phyloP scores from a whole-genome alignment of 1,140 invertebrate genomes.

The Calliopsis andreniformis region DNA sequence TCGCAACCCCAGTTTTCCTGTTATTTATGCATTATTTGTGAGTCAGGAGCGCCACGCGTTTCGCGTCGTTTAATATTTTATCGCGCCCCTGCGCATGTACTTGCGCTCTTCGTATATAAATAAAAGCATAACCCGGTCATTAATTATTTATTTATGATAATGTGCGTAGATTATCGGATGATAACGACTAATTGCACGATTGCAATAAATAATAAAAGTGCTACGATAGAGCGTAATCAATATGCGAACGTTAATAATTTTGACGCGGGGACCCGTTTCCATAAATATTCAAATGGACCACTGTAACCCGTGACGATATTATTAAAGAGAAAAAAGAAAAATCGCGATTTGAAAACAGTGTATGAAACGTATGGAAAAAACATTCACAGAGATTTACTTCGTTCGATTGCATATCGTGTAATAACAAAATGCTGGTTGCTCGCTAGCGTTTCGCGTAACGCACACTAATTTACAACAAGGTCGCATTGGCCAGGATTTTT shows the following conservation, averaged over 20 bases:
- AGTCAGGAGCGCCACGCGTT: neutral
- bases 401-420: neutral
- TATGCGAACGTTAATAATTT: slow-evolving; percentile 6
- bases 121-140: neutral
- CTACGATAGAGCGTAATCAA: neutral
- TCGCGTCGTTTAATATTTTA: neutral
- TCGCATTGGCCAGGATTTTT: neutral
- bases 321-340: neutral
- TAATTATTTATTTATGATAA: slow-evolving; percentile 11
- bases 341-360: neutral
- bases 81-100: neutral
- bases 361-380: neutral
- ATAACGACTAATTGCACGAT: slow-evolving; percentile 9
- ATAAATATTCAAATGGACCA: slow-evolving; percentile 20
- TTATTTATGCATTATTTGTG: slow-evolving; percentile 2
- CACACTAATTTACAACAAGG: neutral
- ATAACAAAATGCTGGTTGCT: slow-evolving; percentile 3
- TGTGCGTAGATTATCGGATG: neutral
- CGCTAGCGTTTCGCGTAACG: too few species aligned
- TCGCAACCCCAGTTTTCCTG: too few species aligned
- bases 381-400: neutral
- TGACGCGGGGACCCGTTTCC: neutral
- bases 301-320: neutral
- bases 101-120: neutral
- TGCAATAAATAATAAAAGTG: slow-evolving; percentile 32